Percentiles rank a stretch among this genome's conserved stretches.
Conservation (phyloP, 2,888 invertebrate genomes). For the Noctua comes region DNA sequence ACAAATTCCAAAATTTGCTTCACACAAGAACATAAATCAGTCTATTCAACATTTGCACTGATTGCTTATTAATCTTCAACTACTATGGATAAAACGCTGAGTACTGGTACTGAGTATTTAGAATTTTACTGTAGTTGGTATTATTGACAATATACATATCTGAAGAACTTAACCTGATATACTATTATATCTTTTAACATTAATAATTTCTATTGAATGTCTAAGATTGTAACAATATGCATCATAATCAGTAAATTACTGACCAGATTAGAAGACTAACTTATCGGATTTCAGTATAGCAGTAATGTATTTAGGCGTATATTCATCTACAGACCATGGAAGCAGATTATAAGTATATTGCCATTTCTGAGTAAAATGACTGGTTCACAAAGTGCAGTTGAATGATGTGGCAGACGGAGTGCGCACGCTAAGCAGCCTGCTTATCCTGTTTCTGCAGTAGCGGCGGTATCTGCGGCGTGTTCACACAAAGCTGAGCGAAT, state of each 20-base stretch:
- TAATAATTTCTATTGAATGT: conserved; percentile 50
- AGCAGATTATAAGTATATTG: conserved; percentile 58
- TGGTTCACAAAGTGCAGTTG: conserved; percentile 73
- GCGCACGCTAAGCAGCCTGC: conserved; percentile 72
- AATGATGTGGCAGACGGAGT: conserved; percentile 60
- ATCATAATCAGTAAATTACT: conserved; percentile 34
- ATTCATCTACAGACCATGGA: conserved; percentile 56
- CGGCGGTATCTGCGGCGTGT: conserved; percentile 81
- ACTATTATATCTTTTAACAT: conserved; percentile 36
- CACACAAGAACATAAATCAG: conserved; percentile 56
- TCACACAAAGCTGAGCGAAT: conserved; percentile 94
- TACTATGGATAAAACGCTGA: conserved; percentile 39
- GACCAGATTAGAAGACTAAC: conserved; percentile 37
- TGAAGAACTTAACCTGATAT: conserved; percentile 51
- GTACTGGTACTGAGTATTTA: conserved; percentile 58
- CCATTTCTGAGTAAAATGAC: conserved; percentile 47
- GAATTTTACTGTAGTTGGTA: conserved; percentile 39
- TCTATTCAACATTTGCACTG: conserved; percentile 56
- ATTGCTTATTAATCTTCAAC: conserved; percentile 48
- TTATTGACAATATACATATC: conserved; percentile 38
- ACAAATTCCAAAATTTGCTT: conserved; percentile 49
- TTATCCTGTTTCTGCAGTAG: conserved; percentile 72
- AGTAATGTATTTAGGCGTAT: conserved; percentile 46
- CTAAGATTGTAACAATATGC: conserved; percentile 36
- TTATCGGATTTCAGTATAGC: conserved; percentile 47